A percentile compares a stretch with the other conserved stretches of the same genome.
Evolutionary conservation across 2,888 invertebrate genomes (phyloP).

Genomic region (Drosophila fungiperda): DNA sequence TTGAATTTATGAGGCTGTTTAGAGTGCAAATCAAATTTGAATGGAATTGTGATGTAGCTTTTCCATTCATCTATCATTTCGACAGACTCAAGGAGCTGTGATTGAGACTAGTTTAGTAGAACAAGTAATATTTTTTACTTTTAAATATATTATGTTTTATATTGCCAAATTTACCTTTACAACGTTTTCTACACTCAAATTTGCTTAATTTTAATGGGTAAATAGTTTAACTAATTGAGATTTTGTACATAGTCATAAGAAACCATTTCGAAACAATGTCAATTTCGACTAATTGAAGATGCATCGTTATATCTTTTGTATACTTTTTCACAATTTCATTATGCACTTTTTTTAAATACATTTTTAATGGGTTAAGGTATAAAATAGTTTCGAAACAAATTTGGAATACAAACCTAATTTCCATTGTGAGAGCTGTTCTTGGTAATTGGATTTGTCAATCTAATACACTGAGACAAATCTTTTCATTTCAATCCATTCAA

Average conservation of each 20-base stretch:
- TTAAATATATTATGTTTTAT: no score
- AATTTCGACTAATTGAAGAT: background rate
- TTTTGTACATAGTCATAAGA: background rate
- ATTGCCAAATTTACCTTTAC: background rate
- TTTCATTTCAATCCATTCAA: background rate
- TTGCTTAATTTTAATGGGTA: background rate
- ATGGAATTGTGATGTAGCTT: constrained; percentile 12
- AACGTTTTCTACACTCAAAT: no score
- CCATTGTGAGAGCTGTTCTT: background rate
- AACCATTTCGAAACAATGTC: no score
- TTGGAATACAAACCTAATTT: background rate
- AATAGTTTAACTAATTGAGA: background rate
- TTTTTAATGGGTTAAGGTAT: background rate
- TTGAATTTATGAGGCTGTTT: constrained; percentile 41
- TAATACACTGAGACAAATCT: background rate
- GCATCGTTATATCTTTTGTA: background rate
- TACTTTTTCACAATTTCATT: background rate
- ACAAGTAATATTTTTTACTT: background rate
- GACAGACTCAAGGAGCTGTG: background rate
- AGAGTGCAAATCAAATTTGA: constrained; percentile 41
- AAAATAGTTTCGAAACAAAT: background rate
- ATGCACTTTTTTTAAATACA: background rate
- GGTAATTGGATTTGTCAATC: background rate
- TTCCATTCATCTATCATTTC: background rate
- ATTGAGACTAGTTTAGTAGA: background rate